A percentile compares a stretch with the other conserved stretches of the same genome.
Conservation (phyloP, 2,888 invertebrate species). For the Shargacucullia verbasci region DNA sequence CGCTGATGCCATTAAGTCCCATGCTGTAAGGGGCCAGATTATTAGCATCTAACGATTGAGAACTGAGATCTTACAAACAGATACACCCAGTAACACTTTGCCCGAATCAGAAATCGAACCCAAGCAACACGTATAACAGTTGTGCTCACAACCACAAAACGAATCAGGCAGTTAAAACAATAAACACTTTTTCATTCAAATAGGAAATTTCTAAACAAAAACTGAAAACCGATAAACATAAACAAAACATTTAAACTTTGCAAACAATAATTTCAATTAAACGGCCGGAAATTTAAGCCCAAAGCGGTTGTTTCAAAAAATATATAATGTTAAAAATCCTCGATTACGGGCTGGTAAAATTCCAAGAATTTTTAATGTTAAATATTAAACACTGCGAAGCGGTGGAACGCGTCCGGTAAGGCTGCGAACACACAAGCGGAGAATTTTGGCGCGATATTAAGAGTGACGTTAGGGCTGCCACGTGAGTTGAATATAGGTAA, state of each 20-base stretch:
- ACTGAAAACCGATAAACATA: background rate
- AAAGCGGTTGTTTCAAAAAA: constrained; percentile 20
- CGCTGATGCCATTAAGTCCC: too few relatives aligned
- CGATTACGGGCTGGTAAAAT: constrained; percentile 13
- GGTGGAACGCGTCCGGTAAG: constrained; percentile 22
- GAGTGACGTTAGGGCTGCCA: constrained; percentile 42
- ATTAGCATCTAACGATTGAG: too few relatives aligned
- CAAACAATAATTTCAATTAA: constrained; percentile 33
- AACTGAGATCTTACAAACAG: too few relatives aligned
- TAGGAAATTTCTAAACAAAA: too few relatives aligned
- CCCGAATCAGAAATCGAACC: too few relatives aligned
- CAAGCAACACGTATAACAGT: too few relatives aligned
- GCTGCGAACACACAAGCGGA: constrained; percentile 9
- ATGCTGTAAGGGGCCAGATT: too few relatives aligned
- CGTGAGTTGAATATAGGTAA: constrained; percentile 43
- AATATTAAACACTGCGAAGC: constrained; percentile 25
- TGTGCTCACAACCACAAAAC: too few relatives aligned
- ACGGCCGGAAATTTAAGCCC: constrained; percentile 12
- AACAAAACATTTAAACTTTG: constrained; percentile 26
- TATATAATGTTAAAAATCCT: constrained; percentile 15
- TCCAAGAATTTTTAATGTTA: constrained; percentile 36
- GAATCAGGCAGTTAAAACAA: too few relatives aligned
- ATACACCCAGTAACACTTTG: too few relatives aligned
- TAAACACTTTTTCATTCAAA: too few relatives aligned
- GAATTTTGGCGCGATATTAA: constrained; percentile 37